Base-by-base conservation (phyloP, 1,140 invertebrate species). In the Macrobrachium rosenbergii region DNA sequence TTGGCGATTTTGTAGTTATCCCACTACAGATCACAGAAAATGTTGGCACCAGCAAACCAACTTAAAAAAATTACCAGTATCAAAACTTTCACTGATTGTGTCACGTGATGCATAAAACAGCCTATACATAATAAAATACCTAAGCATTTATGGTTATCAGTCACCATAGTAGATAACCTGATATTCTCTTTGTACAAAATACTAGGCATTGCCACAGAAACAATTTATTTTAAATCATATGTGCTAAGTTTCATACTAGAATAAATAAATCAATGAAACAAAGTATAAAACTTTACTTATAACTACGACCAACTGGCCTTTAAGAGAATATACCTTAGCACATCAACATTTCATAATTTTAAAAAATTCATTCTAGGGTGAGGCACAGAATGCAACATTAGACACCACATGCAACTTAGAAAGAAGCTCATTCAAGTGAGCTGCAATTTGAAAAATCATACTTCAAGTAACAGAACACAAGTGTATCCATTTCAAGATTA, bases 371-470 rank as follows among this genome's bases (percentile, higher is more conserved):
- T 64, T 77, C 83, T 23, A 64, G 83, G 83, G 83, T 84, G 83
- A 84, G 83, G 83, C 83, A 84, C 83, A 45, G 83, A 77, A 64
- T 77, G 79, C 52, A 60, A 84, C 76, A 60, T 43, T 52, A 64
- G 77, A 77, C 83, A 67, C 62, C 37, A 64, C 60, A 69, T 52
- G 76, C 75, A 64, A 64, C 73, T 63, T 76, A 63, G 11, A 21
- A 19, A 62, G 64, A 21, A 59, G 64, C 14, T 73, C 28, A 69
- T 73, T 82, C 58, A 73, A 45, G 67, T 67, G 43, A 60, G 21
- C 64, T 73, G 69, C 58, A 60, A 37, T 21, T 10, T 58, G 59
- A 77, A 58, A 58, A 52, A 75, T 58, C n/a, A 77, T 45, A 77
- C 21, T 5, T 19, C 11, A 58, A 19, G 45, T 10, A 77, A 45